Evolutionary conservation across 2,113 vertebrate genomes (phyloP), one percentile per base, ranked within the genome.

Genomic region (Anser brachyrhynchus): DNA sequence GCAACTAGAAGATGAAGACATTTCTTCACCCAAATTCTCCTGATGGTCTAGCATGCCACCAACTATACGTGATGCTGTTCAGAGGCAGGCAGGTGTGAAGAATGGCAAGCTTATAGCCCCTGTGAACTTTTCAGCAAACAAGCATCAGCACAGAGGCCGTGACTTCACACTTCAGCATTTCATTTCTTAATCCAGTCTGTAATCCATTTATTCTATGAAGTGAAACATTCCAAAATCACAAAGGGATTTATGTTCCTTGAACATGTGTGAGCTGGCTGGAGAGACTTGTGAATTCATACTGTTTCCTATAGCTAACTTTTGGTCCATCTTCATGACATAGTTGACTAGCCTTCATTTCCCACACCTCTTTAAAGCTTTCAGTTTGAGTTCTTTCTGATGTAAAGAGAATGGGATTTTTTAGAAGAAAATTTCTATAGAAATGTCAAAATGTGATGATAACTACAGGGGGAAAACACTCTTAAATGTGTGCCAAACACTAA

Each of bases 171-270:
- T 87, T 79, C 66, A 65, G 23, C 31, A 18, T 89, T 79, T 54
- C 54, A 44, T 73, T 95, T 96, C 92, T 94, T 65, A 94, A 91
- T 89, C 65, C 83, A 89, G 44, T 70, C 61, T 84, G 54, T 84
- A 89, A 94, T 87, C 58, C 84, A 59, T 87, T 85, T 91, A 31
- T 70, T 95, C 75, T 64, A 74, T 71, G 64, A 90, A 90, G 77
- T 89, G 76, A 77, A 87, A 87, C 71, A 84, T 90, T 90, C 39
- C 64, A 79, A 89, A 92, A 93, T 93, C 89, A 87, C 81, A 55
- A 89, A 93, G 70, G 64, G 58, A 46, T 92, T 89, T 92, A 4
- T 85, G 31, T 82, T 87, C 62, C 55, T 83, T 62, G 59, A 91
- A 83, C 64, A 69, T 35, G 20, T 89, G 91, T 83, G 75, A 80